A percentile compares a stretch with the other conserved stretches of the same genome.
Conservation (phyloP, 2,888 invertebrate genomes). For the Papilio gigon region DNA sequence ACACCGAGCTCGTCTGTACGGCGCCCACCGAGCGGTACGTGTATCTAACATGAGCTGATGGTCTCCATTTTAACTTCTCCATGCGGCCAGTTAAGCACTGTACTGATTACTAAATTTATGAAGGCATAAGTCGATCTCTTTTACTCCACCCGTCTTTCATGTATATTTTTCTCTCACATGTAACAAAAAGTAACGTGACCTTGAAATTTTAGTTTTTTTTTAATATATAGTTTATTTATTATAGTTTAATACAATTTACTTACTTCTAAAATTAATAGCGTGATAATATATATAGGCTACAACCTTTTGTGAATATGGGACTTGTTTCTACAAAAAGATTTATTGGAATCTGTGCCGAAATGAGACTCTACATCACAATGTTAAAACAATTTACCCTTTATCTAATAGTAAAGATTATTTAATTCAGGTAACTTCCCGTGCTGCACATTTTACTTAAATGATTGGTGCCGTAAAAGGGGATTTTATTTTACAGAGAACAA, state of each 20-base stretch:
- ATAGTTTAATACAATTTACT: background rate
- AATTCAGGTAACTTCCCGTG: no score
- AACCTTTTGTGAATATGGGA: background rate
- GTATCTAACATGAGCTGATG: background rate
- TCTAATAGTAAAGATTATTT: no score
- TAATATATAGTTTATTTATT: background rate
- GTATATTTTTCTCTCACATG: background rate
- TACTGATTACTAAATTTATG: no score
- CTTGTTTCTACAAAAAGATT: no score
- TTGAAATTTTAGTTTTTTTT: background rate
- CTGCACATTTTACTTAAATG: no score
- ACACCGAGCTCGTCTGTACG: constrained; percentile 91
- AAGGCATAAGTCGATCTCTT: constrained; percentile 7
- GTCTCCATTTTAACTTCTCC: no score
- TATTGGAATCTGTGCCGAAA: background rate
- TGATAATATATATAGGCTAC: no score
- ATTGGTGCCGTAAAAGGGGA: no score
- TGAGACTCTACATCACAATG: no score
- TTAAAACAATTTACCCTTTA: no score
- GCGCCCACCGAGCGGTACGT: constrained; percentile 55
- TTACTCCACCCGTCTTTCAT: background rate
- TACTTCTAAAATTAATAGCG: no score
- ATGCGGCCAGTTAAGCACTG: no score
- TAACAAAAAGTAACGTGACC: background rate
- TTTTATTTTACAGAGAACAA: constrained; percentile 84